A percentile compares a stretch with the other conserved stretches of the same genome.
These are phyloP conservation scores for Pterophyllum scalare DNA, from an alignment of 2,113 vertebrate genomes.

Conservation along the genomic window DNA sequence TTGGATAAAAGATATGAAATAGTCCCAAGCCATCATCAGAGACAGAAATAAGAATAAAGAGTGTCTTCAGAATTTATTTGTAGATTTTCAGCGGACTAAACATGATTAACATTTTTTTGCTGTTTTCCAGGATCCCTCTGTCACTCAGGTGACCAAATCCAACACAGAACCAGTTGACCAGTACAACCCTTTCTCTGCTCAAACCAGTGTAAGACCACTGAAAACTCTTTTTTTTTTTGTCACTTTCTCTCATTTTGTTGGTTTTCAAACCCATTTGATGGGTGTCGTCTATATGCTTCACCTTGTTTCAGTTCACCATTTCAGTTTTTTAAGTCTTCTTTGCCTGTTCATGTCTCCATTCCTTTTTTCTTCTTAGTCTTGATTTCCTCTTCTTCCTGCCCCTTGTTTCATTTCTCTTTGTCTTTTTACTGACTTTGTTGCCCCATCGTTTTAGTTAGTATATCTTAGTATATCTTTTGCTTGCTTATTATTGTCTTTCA, in stretches of 20 bases:
- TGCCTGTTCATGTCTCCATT: not conserved
- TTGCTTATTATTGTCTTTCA: constrained; percentile 40
- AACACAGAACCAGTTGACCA: constrained; percentile 83
- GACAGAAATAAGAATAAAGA: not conserved
- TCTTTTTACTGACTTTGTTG: not conserved
- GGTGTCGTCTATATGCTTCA: not conserved
- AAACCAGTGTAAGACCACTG: constrained; percentile 78
- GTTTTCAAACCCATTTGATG: not conserved
- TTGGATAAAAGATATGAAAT: not conserved
- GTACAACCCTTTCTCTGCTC: constrained; percentile 89
- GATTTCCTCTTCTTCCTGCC: not conserved
- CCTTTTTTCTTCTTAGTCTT: not conserved
- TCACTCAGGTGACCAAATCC: constrained; percentile 88
- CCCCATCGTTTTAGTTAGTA: not conserved
- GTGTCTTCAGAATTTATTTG: not conserved
- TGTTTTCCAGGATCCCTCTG: constrained; percentile 89
- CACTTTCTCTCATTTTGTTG: not conserved
- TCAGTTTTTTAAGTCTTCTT: too few species aligned
- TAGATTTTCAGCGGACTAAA: not conserved
- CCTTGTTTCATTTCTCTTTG: not conserved
- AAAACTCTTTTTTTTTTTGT: not conserved
- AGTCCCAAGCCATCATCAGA: not conserved
- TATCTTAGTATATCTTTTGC: too few species aligned
- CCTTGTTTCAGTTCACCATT: not conserved
- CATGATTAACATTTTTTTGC: not conserved